Evolutionary conservation across 92 coral and sea anemone genomes (phyloP).

Genomic region (Desmophyllum pertusum): DNA sequence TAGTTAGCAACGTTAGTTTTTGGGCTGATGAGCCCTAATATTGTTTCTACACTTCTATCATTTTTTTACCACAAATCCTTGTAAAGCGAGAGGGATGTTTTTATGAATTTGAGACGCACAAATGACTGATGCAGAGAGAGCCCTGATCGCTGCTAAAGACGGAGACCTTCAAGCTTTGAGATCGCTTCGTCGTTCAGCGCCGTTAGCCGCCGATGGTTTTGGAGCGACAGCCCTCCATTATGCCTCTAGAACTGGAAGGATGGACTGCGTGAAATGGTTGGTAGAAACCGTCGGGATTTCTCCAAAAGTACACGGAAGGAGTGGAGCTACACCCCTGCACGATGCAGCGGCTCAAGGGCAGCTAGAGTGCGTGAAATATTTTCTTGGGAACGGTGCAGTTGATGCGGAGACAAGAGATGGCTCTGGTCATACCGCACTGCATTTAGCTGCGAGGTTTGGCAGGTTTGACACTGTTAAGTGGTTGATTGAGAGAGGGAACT

Average conservation of each 20-base stretch:
- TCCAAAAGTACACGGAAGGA: slow-evolving; percentile 61
- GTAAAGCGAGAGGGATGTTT: background rate
- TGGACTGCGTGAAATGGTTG: slow-evolving; percentile 84
- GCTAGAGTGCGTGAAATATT: slow-evolving; percentile 74
- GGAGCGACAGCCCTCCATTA: slow-evolving; percentile 87
- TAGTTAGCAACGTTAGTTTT: background rate
- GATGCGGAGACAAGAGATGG: slow-evolving; percentile 65
- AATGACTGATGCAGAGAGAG: slow-evolving; percentile 74
- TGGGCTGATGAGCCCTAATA: background rate
- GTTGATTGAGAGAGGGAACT: slow-evolving; percentile 66
- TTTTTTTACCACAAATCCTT: background rate
- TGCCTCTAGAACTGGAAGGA: slow-evolving; percentile 73
- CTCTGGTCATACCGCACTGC: slow-evolving; percentile 85
- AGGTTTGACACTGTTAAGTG: slow-evolving; percentile 77
- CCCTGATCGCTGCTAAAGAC: slow-evolving; percentile 80
- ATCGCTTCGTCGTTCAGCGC: slow-evolving; percentile 69
- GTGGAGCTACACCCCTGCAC: slow-evolving; percentile 81
- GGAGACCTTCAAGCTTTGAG: slow-evolving; percentile 74
- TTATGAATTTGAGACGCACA: background rate
- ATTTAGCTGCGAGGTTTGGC: slow-evolving; percentile 82
- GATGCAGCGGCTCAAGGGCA: slow-evolving; percentile 87
- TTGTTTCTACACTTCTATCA: background rate
- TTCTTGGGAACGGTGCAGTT: slow-evolving; percentile 57
- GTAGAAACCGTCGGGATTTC: slow-evolving; percentile 72
- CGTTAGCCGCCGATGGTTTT: slow-evolving; percentile 72